Base-by-base conservation (phyloP, 2,113 vertebrate species). In the Cynopterus brachyotis region DNA sequence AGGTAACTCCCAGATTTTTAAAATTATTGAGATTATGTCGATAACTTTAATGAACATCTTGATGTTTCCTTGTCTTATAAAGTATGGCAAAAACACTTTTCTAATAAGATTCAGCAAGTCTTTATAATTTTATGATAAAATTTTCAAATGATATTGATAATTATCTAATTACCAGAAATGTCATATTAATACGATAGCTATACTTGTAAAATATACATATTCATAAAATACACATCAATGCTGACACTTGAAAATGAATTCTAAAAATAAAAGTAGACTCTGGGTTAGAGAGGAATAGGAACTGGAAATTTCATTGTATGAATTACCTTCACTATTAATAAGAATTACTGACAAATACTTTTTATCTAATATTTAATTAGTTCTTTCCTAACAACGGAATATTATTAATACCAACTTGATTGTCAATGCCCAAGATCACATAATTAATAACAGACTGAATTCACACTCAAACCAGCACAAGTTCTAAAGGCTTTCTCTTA, bases 181-280 rank as follows among this genome's bases (percentile, higher is more conserved):
- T n/a, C 85, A 81, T 37, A 79, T 72, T 89, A 96, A 84, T 78
- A 64, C 24, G 42, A 78, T 62, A 70, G 70, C 22, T 96, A 62
- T 73, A 81, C 89, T 89, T 96, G 83, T 83, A 87, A 92, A 88
- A 67, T 53, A 93, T 96, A 62, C n/a, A 89, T 89, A 93, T 89
- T 93, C 95, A 96, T 96, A 83, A 89, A 83, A 78, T 35, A 76
- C 50, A 76, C 60, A 62, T 83, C 47, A 92, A 60, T 66, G 42
- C 40, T 81, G 64, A 79, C 22, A 67, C n/a, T 80, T 84, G 85
- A 80, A 93, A 95, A 80, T 66, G 28, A 93, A 85, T 85, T 93
- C 67, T 93, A 82, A 93, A 93, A 93, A 87, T 93, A 95, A 93
- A 89, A 70, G 50, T 19, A 92, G 60, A 70, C 17, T 42, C n/a